Evolutionary conservation across 2,797 vertebrate species (phyloP).

Genomic region (Labeo calbasu): DNA sequence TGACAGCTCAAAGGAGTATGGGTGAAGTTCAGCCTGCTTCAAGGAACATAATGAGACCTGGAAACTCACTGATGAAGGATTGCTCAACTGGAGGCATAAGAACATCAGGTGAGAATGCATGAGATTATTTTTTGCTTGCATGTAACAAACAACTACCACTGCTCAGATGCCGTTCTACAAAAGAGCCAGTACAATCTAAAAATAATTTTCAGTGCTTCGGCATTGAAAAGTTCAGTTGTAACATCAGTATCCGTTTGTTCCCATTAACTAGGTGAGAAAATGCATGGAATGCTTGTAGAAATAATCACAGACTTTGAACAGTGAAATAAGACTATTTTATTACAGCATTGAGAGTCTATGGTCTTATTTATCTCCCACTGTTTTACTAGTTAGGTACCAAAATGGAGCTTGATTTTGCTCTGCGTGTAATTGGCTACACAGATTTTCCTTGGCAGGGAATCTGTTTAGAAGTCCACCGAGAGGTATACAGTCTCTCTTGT

Average conservation of each 20-base stretch:
- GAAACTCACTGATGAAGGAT: constrained; percentile 83
- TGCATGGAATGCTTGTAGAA: not conserved
- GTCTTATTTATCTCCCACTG: constrained; percentile 36
- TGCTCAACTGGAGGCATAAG: constrained; percentile 81
- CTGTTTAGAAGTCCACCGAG: constrained; percentile 39
- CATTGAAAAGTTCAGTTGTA: not conserved
- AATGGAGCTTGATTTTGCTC: constrained; percentile 42
- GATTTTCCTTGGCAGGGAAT: constrained; percentile 41
- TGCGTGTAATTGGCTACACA: constrained; percentile 39
- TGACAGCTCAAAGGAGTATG: constrained; percentile 78
- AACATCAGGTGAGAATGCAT: constrained; percentile 82
- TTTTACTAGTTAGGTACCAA: constrained; percentile 51
- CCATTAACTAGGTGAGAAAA: constrained; percentile 2
- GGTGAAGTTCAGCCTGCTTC: constrained; percentile 65
- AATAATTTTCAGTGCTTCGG: not conserved
- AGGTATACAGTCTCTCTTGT: constrained; percentile 32
- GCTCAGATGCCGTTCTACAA: not conserved
- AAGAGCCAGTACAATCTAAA: not conserved
- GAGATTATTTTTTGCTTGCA: not conserved
- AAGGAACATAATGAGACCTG: constrained; percentile 73
- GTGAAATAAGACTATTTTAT: constrained; percentile 42
- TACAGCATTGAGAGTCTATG: constrained; percentile 39
- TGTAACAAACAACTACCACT: not conserved
- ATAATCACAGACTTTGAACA: constrained; percentile 34
- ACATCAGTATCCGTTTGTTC: not conserved